Base-by-base conservation (phyloP, 2,888 invertebrate genomes). In the Elmis aenea region DNA sequence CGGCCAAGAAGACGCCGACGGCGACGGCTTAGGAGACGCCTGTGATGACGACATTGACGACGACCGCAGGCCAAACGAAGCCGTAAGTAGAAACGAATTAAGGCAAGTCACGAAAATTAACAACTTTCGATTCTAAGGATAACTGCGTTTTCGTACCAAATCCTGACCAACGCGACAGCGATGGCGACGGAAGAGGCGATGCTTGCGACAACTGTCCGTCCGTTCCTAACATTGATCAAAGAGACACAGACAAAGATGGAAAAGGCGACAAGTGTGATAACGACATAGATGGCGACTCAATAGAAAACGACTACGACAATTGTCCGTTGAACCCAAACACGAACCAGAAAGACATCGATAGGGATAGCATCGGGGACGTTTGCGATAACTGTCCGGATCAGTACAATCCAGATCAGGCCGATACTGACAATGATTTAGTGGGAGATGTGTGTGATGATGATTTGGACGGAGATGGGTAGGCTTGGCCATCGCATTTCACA, bases 1-100 rank as follows among this genome's bases (percentile, higher is more conserved):
- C 0, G 94, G 94, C 1, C 94, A 94, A 63, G 92, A 93, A 61
- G 94, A 95, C 62, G 83, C 87, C 0, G 94, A 95, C 52, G 66
- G 74, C 0, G 94, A 95, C 61, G 84, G 84, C 0, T 64, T 82
- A 5, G 94, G 94, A 34, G 91, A 87, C 70, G 85, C 83, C 2
- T 95, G 95, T 57, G 95, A 96, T 61, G 74, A 80, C 1, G 95
- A 96, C 64, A 89, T 92, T 5, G 96, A 96, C 62, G 87, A 90
- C 33, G 94, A 95, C 60, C 82, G 81, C 10, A 76, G 81, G 40
- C 70, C 73, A 31, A 84, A 84, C 58, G 73, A 76, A 54, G 79
- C 82, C 29, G 81, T 84, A 62, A n/a, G n/a, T n/a, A 20, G n/a
- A n/a, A n/a, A n/a, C n/a, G n/a, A n/a, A n/a, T n/a, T n/a, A n/a